Evolutionary conservation across 2,113 vertebrate species (phyloP), one percentile per base, ranked within the genome.

Genomic region (Pseudorasbora parva): DNA sequence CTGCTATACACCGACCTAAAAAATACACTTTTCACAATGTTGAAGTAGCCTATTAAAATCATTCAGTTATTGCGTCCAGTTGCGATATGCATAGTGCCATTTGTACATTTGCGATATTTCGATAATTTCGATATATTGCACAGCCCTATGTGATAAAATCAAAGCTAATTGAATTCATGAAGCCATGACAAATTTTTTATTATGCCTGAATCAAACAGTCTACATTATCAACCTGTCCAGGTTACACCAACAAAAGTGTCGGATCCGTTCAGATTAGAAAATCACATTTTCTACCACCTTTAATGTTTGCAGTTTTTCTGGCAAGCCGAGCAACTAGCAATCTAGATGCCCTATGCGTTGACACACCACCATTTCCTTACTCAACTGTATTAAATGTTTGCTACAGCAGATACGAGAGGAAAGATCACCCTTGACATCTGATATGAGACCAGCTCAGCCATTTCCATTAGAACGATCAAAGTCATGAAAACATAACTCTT

Each of bases 341-440:
- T 49, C 45, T 30, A 77, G 30, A 57, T 41, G 11, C 81, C 5
- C 8, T 66, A 27, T 41, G 45, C 25, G 8, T 37, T 57, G 21
- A 57, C 30, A 51, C 80, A 69, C 37, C 47, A 12, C 19, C 49
- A 83, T 66, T 11, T 49, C 57, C 9, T 30, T 15, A 57, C 57
- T 76, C 82, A 19, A 33, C 41, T 30, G 66, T 81, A 83, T 90
- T 92, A 89, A 91, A 91, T 91, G 59, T 89, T 91, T 89, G 17
- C 60, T 66, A 64, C 59, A 79, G 59, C 59, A 79, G 41, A 79
- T 78, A 37, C 43, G 37, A 78, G n/a, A 78, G 33, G 76, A 60
- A 17, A 78, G 56, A 62, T 79, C 78, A 23, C 74, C 51, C 54
- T 23, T 30, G 60, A 66, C 59, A 79, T 49, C 77, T 27, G 76